Conservation (phyloP, 2,888 invertebrate genomes). For the Drosophila flavopinicola region DNA sequence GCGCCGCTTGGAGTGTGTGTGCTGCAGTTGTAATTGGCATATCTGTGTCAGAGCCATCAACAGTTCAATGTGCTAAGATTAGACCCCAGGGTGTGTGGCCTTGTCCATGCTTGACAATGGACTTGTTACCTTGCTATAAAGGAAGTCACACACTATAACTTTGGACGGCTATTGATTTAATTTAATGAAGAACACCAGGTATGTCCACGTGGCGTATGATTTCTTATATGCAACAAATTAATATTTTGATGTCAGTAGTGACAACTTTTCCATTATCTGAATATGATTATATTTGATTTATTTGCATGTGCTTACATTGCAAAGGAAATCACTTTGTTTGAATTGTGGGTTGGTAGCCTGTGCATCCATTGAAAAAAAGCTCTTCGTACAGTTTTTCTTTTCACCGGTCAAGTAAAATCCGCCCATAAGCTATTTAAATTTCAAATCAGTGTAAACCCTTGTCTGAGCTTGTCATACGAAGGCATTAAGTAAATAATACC, state of each 20-base stretch:
- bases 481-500: slow-evolving; percentile 31
- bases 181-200: slow-evolving; percentile 5
- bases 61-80: slow-evolving; percentile 47
- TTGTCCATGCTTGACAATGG: slow-evolving; percentile 20
- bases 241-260: too few species aligned
- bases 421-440: slow-evolving; percentile 59
- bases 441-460: slow-evolving; percentile 39
- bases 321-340: not conserved
- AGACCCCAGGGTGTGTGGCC: slow-evolving; percentile 36
- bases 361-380: too few species aligned
- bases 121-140: slow-evolving; percentile 27
- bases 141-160: slow-evolving; percentile 10
- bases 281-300: too few species aligned
- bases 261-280: too few species aligned
- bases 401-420: slow-evolving; percentile 32
- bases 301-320: not conserved
- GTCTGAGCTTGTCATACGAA: slow-evolving; percentile 9
- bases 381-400: not conserved
- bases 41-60: slow-evolving; percentile 58
- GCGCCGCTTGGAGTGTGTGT: slow-evolving; percentile 19
- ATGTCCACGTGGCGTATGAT: not conserved
- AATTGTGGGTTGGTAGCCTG: too few species aligned
- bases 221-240: not conserved
- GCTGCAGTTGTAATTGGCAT: slow-evolving; percentile 69
- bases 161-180: slow-evolving; percentile 23